These are phyloP conservation scores for Pangasius djambal DNA, from an alignment of 2,797 vertebrate genomes.

Conservation along the genomic window DNA sequence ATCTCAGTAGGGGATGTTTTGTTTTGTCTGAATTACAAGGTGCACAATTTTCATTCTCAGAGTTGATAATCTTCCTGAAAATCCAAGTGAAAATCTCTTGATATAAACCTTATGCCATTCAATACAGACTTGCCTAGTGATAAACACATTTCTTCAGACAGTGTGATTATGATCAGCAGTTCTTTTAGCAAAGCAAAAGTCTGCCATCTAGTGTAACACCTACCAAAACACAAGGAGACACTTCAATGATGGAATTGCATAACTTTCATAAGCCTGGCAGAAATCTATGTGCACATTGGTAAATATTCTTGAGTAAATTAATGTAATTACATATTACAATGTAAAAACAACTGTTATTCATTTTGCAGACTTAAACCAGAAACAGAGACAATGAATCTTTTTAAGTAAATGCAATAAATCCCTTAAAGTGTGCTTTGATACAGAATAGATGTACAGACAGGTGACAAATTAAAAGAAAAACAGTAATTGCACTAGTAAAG, in stretches of 20 bases:
- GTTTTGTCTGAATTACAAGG: not conserved
- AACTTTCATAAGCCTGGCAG: not conserved
- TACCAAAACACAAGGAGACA: not conserved
- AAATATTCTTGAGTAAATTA: not conserved
- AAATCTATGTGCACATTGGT: not conserved
- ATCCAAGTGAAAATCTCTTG: not conserved
- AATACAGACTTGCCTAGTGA: not conserved
- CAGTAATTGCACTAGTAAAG: not conserved
- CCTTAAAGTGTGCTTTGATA: not conserved
- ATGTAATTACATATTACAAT: not conserved
- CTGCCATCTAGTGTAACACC: constrained; percentile 53
- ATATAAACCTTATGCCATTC: not conserved
- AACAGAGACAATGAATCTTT: not conserved
- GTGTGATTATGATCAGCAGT: not conserved
- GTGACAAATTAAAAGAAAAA: not conserved
- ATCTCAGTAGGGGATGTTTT: not conserved
- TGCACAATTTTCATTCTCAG: not conserved
- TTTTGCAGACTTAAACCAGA: not conserved
- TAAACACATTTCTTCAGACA: not conserved
- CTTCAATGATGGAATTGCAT: not conserved
- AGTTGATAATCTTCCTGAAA: not conserved
- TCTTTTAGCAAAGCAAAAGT: constrained; percentile 30
- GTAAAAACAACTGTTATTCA: not conserved
- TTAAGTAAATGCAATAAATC: not conserved
- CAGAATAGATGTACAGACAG: not conserved